Evolutionary conservation across 2,797 vertebrate genomes (phyloP).

Genomic region (Scleropages formosus): DNA sequence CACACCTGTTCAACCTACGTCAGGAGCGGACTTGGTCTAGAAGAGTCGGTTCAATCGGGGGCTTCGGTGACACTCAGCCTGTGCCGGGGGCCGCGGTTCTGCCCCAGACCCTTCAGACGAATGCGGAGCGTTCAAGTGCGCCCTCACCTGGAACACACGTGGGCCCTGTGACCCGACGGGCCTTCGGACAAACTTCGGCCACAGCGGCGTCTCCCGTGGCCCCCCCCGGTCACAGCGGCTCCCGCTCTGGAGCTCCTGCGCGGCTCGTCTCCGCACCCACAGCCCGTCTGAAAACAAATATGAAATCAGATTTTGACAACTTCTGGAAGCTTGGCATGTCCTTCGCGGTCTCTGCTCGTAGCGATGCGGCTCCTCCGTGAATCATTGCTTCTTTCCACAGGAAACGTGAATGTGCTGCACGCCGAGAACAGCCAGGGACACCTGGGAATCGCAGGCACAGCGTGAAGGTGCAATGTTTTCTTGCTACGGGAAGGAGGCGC

Average conservation of each 20-base stretch:
- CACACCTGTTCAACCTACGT: no score
- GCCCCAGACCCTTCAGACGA: no score
- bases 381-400: constrained; percentile 5
- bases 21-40: no score
- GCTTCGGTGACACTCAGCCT: no score
- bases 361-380: background rate
- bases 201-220: no score
- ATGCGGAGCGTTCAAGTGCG: no score
- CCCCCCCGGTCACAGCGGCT: no score
- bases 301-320: background rate
- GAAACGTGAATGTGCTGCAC: background rate
- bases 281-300: background rate
- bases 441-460: background rate
- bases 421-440: background rate
- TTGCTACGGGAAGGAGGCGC: background rate
- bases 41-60: no score
- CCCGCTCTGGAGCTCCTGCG: background rate
- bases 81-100: no score
- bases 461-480: background rate
- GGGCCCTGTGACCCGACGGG: no score
- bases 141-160: no score
- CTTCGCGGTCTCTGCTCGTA: constrained; percentile 9
- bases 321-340: constrained; percentile 22
- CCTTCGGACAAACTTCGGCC: no score
- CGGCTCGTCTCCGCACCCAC: background rate